These are phyloP conservation scores for Gasterosteus nipponicus DNA, from an alignment of 2,113 vertebrate genomes.

Conservation along the genomic window DNA sequence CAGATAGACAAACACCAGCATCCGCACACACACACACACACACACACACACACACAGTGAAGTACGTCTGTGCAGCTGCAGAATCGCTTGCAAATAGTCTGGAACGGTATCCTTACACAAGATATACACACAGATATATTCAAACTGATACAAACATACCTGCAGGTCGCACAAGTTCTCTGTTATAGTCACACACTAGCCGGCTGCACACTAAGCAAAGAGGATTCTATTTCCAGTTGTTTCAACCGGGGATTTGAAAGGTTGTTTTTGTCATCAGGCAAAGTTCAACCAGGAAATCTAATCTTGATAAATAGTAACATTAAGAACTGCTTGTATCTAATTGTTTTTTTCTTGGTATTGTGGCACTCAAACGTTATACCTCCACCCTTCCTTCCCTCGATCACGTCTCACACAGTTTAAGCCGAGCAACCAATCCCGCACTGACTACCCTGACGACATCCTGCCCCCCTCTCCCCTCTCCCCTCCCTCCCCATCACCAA, in stretches of 20 bases:
- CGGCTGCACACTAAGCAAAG: conserved; percentile 5
- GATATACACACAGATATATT: conserved; percentile 13
- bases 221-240: conserved; percentile 42
- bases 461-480: conserved; percentile 35
- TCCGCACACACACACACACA: conserved; percentile 28
- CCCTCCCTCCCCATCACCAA: conserved; percentile 13
- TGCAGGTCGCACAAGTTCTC: conserved; percentile 12
- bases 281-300: conserved; percentile 39
- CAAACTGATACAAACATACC: background rate
- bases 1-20: conserved; percentile 74
- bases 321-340: conserved; percentile 51
- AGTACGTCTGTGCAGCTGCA: conserved; percentile 5
- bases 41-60: conserved; percentile 5
- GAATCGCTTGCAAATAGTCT: conserved; percentile 9
- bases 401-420: conserved; percentile 83
- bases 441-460: conserved; percentile 75
- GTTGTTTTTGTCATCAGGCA: conserved; percentile 51
- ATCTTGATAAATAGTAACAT: conserved; percentile 16
- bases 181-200: conserved; percentile 9
- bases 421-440: conserved; percentile 70
- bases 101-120: conserved; percentile 13
- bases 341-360: conserved; percentile 61
- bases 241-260: conserved; percentile 65
- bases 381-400: conserved; percentile 73
- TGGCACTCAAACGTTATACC: conserved; percentile 75